A percentile compares a stretch with the other conserved stretches of the same genome.
phyloP scores from a whole-genome alignment of 1,140 invertebrate genomes.

The Vanessa atalanta region DNA sequence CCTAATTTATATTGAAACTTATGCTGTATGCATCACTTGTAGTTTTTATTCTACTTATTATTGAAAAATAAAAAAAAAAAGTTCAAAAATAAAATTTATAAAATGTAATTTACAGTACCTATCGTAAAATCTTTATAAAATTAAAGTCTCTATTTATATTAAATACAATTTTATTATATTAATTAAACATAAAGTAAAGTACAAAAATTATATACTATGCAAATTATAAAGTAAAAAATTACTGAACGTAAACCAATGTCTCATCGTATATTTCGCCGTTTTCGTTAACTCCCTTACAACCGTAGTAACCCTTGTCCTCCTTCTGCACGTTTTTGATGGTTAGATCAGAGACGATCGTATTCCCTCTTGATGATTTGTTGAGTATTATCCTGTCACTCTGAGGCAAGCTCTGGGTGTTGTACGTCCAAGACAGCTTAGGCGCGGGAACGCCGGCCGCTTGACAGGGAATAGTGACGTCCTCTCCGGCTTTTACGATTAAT shows the following conservation, averaged over 20 bases:
- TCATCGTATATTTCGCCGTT: conserved; percentile 54
- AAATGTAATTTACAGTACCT: no score
- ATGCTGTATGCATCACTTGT: no score
- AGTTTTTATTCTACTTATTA: no score
- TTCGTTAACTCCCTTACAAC: conserved; percentile 52
- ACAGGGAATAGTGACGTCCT: conserved; percentile 57
- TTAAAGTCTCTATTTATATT: no score
- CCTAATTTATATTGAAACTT: no score
- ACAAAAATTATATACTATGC: neutral
- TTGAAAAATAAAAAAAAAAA: no score
- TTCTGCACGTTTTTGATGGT: conserved; percentile 49
- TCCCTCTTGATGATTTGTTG: conserved; percentile 15
- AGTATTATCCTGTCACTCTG: conserved; percentile 24
- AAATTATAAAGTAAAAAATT: neutral
- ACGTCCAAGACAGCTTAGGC: conserved; percentile 48
- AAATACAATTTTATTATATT: neutral
- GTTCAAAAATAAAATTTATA: no score
- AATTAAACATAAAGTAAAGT: neutral
- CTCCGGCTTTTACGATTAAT: conserved; percentile 39
- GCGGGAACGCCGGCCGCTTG: conserved; percentile 42
- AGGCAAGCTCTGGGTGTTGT: conserved; percentile 48
- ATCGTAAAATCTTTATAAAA: no score
- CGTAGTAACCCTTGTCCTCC: conserved; percentile 60
- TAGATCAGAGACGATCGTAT: conserved; percentile 42
- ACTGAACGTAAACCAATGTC: conserved; percentile 37